Base-by-base conservation (phyloP, 92 coral and sea anemone species). In the Siderastrea radians region DNA sequence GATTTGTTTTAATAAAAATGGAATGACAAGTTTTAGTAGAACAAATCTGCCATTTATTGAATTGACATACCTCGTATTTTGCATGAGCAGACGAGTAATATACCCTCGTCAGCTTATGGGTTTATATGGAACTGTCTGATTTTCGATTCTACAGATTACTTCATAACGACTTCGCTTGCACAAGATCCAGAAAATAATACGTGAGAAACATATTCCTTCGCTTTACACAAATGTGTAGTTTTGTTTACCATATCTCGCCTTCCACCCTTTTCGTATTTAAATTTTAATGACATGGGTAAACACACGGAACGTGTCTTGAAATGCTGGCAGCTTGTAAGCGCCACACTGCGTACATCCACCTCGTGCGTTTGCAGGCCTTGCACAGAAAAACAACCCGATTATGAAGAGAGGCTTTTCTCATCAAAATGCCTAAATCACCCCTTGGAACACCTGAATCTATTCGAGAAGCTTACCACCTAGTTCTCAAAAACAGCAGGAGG, bases 1-100 rank as follows among this genome's bases (percentile, higher is more conserved):
- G 87, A 90, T 86, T 95, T 95, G 98, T 95, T 95, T 95, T 93
- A 95, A 95, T 93, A 93, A 95, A 80, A 95, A 88, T 83, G 86
- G 91, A 80, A 75, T 84, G 73, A 84, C 84, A 81, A 92, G 84
- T 86, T 95, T 92, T 92, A 84, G 84, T 69, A 94, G 83, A 84
- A 86, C 60, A 43, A 65, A 69, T 62, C 57, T 67, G 61, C 19
- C 83, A 52, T 58, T 79, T 53, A 38, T 65, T 74, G 81, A 74
- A 13, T 73, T 72, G 70, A 73, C 72, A 72, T 83, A 63, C 74
- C 51, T 50, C 58, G 26, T 14, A 50, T 16, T 49, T 83, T 44
- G 46, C 49, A 44, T 52, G 63, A 74, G 68, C 46, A 74, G 59
- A 26, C 48, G 51, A 50, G 50, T 15, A 6, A 63, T 60, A 57